Evolutionary conservation across 2,797 vertebrate genomes (phyloP).

Genomic region (Eutrigla gurnardus): DNA sequence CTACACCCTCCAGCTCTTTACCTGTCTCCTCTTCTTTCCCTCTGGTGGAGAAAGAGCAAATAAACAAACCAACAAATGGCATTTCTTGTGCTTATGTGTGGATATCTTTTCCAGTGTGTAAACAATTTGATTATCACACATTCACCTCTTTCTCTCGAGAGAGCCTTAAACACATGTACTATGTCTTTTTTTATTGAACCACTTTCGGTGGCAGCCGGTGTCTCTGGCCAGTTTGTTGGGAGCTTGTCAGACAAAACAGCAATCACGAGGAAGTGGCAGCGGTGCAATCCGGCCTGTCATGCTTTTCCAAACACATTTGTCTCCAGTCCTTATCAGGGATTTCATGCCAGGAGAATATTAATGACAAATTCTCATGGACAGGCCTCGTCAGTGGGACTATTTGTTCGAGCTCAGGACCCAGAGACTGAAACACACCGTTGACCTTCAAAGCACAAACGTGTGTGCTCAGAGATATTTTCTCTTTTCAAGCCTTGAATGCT

Average conservation of each 20-base stretch:
- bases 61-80: conserved; percentile 83
- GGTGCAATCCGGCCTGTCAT: conserved; percentile 49
- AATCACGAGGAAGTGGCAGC: conserved; percentile 58
- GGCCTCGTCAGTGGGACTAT: conserved; percentile 40
- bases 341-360: conserved; percentile 62
- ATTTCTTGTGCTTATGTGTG: conserved; percentile 56
- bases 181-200: conserved; percentile 18
- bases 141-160: conserved; percentile 27
- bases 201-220: conserved; percentile 14
- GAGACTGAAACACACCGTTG: conserved; percentile 46
- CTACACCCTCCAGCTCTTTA: conserved; percentile 59
- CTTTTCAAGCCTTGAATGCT: conserved; percentile 10
- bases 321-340: conserved; percentile 41
- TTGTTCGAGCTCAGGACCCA: conserved; percentile 51
- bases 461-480: conserved; percentile 20
- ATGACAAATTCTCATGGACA: conserved; percentile 47
- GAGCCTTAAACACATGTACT: conserved; percentile 22
- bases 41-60: conserved; percentile 83
- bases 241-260: conserved; percentile 53
- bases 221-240: conserved; percentile 26
- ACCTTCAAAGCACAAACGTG: conserved; percentile 48
- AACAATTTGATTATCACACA: conserved; percentile 54
- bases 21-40: conserved; percentile 73
- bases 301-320: conserved; percentile 55
- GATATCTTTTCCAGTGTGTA: conserved; percentile 48